Percentiles rank a stretch among this genome's conserved stretches.
These are phyloP conservation scores for Paralichthys olivaceus DNA, from an alignment of 2,113 vertebrate species.

Conservation along the genomic window DNA sequence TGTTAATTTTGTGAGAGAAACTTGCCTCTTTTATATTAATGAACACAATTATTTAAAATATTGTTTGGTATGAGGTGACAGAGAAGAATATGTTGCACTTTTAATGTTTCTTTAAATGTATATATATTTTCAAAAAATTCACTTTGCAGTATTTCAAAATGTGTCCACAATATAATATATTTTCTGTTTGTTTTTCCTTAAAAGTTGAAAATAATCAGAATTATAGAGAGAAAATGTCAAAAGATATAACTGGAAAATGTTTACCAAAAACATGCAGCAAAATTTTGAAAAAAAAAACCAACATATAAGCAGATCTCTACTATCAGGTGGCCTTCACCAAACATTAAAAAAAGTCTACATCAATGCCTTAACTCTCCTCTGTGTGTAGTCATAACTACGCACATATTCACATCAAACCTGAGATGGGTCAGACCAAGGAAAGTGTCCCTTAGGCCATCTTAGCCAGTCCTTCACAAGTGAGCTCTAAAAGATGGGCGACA, in stretches of 20 bases:
- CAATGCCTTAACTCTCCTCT: conserved; percentile 61
- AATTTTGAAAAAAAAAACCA: conserved; percentile 2
- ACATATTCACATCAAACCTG: conserved; percentile 77
- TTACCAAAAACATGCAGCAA: conserved; percentile 4
- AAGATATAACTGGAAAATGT: conserved; percentile 15
- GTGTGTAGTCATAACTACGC: conserved; percentile 72
- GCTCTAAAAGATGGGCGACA: conserved; percentile 79
- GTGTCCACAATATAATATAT: background rate
- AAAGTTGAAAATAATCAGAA: conserved; percentile 15
- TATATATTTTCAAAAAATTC: background rate
- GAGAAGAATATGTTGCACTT: background rate
- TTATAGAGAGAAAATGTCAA: conserved; percentile 27
- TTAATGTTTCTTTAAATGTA: background rate
- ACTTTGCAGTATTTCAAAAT: background rate
- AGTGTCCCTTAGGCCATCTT: conserved; percentile 79
- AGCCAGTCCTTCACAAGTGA: conserved; percentile 80
- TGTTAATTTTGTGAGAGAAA: background rate
- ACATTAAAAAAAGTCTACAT: conserved; percentile 70
- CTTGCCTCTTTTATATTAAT: background rate
- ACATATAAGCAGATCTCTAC: conserved; percentile 18
- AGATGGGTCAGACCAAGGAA: conserved; percentile 72
- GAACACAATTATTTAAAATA: background rate
- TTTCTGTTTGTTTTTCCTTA: no score
- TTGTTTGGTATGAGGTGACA: background rate
- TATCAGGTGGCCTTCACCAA: conserved; percentile 64